phyloP scores from a whole-genome alignment of 2,113 vertebrate genomes.

The Paraplagusia blochii region DNA sequence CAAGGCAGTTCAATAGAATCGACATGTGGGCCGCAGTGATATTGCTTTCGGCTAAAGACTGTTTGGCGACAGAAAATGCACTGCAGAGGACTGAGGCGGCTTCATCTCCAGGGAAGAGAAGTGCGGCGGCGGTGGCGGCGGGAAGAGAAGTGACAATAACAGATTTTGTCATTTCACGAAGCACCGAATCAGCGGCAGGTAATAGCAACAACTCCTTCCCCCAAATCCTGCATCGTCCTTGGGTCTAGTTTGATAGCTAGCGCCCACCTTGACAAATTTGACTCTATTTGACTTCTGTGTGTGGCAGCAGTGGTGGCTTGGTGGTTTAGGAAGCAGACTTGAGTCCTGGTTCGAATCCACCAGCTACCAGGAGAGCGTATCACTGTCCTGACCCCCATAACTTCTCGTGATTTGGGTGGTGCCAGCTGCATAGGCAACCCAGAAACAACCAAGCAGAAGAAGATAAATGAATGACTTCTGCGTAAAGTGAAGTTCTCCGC shows the following conservation, averaged over 20 bases:
- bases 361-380: too few relatives aligned
- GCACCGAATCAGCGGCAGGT: slow-evolving; percentile 7
- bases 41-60: slow-evolving; percentile 55
- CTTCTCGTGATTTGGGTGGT: too few relatives aligned
- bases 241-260: slow-evolving; percentile 32
- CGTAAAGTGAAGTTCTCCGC: too few relatives aligned
- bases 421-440: too few relatives aligned
- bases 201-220: slow-evolving; percentile 13
- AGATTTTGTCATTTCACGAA: slow-evolving; percentile 45
- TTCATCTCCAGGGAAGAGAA: slow-evolving; percentile 5
- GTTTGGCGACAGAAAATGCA: slow-evolving; percentile 38
- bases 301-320: too few relatives aligned
- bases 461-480: too few relatives aligned
- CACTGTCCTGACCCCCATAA: too few relatives aligned
- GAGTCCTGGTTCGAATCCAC: too few relatives aligned
- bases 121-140: neutral
- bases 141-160: slow-evolving; percentile 26
- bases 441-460: too few relatives aligned
- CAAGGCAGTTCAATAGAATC: slow-evolving; percentile 68
- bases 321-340: too few relatives aligned
- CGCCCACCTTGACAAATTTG: slow-evolving; percentile 11
- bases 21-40: slow-evolving; percentile 60
- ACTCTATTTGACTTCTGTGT: slow-evolving; percentile 28
- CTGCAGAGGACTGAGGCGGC: slow-evolving; percentile 11
- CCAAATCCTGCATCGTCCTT: slow-evolving; percentile 41